These are phyloP conservation scores for Sebastes steindachneri DNA, from an alignment of 2,797 vertebrate genomes.

Conservation along the genomic window DNA sequence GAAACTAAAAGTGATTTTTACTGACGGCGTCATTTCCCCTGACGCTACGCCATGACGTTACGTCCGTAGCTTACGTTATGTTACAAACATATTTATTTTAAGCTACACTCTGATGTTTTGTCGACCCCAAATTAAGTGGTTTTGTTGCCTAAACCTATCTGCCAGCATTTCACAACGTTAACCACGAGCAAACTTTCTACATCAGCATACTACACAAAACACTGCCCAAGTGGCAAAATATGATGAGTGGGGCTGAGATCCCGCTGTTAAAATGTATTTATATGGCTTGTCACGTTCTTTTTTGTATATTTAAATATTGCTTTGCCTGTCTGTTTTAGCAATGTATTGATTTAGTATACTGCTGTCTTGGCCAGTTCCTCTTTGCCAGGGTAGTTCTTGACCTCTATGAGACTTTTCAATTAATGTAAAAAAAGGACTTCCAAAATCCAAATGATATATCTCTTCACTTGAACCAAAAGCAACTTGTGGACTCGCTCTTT, in stretches of 20 bases:
- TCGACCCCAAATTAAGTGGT: too few relatives aligned
- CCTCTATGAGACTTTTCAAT: not conserved
- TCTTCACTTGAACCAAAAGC: constrained; percentile 17
- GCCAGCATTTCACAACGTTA: not conserved
- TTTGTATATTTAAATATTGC: not conserved
- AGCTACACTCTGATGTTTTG: not conserved
- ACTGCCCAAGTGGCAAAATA: not conserved
- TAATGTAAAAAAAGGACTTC: not conserved
- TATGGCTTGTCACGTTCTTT: not conserved
- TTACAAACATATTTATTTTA: not conserved
- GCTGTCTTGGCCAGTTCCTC: not conserved
- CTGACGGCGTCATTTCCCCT: too few relatives aligned
- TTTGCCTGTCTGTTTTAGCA: not conserved
- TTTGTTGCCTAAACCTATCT: not conserved
- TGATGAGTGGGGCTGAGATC: not conserved
- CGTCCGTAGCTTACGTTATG: too few relatives aligned
- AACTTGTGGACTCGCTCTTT: constrained; percentile 4
- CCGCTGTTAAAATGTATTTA: not conserved
- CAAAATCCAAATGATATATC: not conserved
- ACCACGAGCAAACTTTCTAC: not conserved
- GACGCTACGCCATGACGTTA: too few relatives aligned
- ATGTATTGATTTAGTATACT: not conserved
- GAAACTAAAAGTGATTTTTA: too few relatives aligned
- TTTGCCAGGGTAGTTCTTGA: not conserved
- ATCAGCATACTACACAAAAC: not conserved